phyloP scores from a whole-genome alignment of 2,888 invertebrate species.

The Heliconius cydno region DNA sequence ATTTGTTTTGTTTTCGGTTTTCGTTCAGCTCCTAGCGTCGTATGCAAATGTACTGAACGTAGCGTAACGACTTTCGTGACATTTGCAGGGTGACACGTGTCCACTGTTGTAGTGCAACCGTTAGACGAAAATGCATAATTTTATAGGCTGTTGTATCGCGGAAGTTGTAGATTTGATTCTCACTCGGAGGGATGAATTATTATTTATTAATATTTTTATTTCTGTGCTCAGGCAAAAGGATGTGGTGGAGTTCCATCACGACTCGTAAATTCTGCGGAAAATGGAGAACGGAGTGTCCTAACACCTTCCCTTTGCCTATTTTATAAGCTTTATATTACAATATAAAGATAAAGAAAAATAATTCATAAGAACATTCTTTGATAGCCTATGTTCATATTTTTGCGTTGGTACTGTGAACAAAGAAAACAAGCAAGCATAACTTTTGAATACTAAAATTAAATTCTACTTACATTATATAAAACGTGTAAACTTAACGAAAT shows the following conservation, averaged over 20 bases:
- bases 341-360: not conserved
- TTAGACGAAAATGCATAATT: conserved; percentile 47
- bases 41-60: conserved; percentile 46
- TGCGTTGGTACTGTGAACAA: not conserved
- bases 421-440: conserved; percentile 30
- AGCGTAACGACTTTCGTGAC: conserved; percentile 49
- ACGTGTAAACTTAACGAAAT: conserved; percentile 53
- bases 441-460: conserved; percentile 27
- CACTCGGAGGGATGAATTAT: too few relatives aligned
- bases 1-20: conserved; percentile 72
- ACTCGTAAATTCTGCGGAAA: too few relatives aligned
- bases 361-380: not conserved
- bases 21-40: conserved; percentile 49
- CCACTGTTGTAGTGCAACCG: conserved; percentile 38
- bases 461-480: conserved; percentile 26
- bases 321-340: too few relatives aligned
- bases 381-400: not conserved
- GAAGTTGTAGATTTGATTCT: too few relatives aligned
- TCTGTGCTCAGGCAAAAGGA: too few relatives aligned
- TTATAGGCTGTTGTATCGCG: not conserved
- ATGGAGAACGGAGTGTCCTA: too few relatives aligned
- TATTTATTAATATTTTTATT: too few relatives aligned
- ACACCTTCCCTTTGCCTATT: too few relatives aligned
- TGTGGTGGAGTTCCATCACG: too few relatives aligned
- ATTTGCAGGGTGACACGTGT: conserved; percentile 63